Conservation (phyloP, 2,113 vertebrate genomes). For the Campylorhamphus procurvoides region DNA sequence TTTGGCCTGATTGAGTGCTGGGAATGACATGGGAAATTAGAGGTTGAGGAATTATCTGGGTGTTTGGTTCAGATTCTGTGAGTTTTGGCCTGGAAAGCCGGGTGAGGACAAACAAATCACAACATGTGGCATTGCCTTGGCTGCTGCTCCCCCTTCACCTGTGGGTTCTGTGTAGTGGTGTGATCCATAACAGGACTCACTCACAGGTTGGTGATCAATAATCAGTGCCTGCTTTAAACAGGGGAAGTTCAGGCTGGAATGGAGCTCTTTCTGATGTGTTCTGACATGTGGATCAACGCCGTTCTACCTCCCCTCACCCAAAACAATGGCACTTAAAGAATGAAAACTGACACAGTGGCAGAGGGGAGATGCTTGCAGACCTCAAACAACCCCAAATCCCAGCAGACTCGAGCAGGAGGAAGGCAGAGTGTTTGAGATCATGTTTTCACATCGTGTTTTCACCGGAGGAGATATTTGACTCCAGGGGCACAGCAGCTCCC, state of each 20-base stretch:
- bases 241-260: neutral
- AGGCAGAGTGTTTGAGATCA: neutral
- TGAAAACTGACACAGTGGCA: neutral
- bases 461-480: neutral
- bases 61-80: neutral
- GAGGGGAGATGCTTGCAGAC: neutral
- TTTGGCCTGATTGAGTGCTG: neutral
- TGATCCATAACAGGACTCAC: neutral
- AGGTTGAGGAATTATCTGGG: neutral
- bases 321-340: neutral
- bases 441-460: neutral
- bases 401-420: neutral
- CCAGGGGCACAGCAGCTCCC: fast-evolving
- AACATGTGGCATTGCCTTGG: too few species aligned
- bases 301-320: neutral
- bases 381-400: neutral
- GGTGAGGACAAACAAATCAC: neutral
- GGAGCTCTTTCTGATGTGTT: neutral
- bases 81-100: neutral
- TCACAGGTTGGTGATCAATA: neutral
- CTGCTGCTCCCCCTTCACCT: neutral
- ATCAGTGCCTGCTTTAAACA: neutral
- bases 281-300: neutral
- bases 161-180: neutral
- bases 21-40: neutral